phyloP scores from a whole-genome alignment of 2,888 invertebrate species.

The Aquatica leii region DNA sequence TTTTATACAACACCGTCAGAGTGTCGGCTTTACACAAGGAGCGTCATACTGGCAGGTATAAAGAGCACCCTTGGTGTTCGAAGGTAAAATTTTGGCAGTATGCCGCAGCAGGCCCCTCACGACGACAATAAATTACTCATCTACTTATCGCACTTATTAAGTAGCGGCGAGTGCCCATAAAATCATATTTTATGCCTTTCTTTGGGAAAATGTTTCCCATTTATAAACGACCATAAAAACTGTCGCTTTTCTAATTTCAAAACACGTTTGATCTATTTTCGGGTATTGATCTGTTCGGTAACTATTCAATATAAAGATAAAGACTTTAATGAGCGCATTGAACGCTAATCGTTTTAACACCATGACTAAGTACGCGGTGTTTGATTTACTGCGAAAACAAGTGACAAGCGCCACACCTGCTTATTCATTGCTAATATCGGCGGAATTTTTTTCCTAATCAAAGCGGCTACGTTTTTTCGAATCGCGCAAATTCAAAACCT shows the following conservation, averaged over 20 bases:
- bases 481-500: background rate
- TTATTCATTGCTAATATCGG: slow-evolving; percentile 7
- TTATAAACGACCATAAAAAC: background rate
- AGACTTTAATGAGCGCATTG: background rate
- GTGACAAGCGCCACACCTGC: slow-evolving; percentile 22
- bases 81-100: slow-evolving; percentile 22
- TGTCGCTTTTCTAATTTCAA: no score
- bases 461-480: no score
- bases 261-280: no score
- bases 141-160: slow-evolving; percentile 43
- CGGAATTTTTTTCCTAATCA: slow-evolving; percentile 15
- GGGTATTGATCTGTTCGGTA: no score
- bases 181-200: slow-evolving; percentile 16
- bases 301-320: no score
- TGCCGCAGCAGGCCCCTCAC: slow-evolving; percentile 30
- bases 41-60: slow-evolving; percentile 34
- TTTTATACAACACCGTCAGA: slow-evolving; percentile 23
- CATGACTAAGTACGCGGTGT: slow-evolving; percentile 14
- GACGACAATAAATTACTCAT: slow-evolving; percentile 40
- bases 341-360: slow-evolving; percentile 7
- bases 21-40: slow-evolving; percentile 33
- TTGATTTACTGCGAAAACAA: slow-evolving; percentile 13
- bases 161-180: slow-evolving; percentile 28
- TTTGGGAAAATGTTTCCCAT: slow-evolving; percentile 9
- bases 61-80: slow-evolving; percentile 30